Evolutionary conservation across 2,797 vertebrate species (phyloP).

Genomic region (Rhadinocentrus ornatus): DNA sequence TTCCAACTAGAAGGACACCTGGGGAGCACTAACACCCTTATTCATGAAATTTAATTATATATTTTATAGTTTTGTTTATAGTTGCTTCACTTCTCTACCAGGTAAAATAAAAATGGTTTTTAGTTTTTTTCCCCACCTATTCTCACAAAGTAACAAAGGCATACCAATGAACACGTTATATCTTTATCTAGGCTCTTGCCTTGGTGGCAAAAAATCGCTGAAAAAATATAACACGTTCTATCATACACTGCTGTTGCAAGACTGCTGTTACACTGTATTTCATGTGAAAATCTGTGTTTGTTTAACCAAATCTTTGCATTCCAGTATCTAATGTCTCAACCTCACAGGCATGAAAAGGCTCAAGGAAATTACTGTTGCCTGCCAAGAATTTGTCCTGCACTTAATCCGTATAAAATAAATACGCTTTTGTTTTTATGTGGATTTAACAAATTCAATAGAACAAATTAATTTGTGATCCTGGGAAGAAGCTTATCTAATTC

Average conservation of each 20-base stretch:
- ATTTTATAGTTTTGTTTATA: background rate
- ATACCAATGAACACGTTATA: background rate
- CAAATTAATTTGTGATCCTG: background rate
- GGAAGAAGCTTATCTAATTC: background rate
- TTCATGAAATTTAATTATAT: background rate
- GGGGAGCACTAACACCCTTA: background rate
- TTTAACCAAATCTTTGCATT: background rate
- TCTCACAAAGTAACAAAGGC: background rate
- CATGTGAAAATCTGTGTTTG: background rate
- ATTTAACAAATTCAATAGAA: constrained; percentile 6
- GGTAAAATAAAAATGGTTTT: background rate
- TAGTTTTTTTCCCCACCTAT: background rate
- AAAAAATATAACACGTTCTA: background rate
- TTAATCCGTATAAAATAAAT: constrained; percentile 3
- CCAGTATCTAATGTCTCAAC: background rate
- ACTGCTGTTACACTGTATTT: background rate
- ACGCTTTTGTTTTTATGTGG: background rate
- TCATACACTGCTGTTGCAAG: background rate
- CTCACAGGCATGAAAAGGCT: background rate
- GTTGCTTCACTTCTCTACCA: background rate
- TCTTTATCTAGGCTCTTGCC: background rate
- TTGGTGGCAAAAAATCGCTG: background rate
- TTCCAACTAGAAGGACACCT: background rate
- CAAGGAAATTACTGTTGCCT: background rate
- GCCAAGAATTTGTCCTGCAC: constrained; percentile 4